Conservation (phyloP, 2,888 invertebrate genomes). For the Dichetophora obliterata region DNA sequence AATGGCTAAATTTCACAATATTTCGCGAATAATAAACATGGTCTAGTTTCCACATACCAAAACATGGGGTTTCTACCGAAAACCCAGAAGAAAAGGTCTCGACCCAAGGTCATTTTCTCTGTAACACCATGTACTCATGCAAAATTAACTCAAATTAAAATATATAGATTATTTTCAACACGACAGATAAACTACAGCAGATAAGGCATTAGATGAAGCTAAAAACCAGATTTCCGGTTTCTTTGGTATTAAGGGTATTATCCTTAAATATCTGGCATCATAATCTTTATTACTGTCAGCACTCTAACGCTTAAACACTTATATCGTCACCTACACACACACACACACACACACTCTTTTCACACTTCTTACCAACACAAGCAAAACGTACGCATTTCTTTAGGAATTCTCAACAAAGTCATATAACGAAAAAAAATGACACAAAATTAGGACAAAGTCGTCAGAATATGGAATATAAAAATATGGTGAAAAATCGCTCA, state of each 20-base stretch:
- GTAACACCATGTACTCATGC: background rate
- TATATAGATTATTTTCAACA: background rate
- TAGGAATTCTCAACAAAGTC: background rate
- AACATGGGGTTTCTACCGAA: too few relatives aligned
- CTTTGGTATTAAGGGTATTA: conserved; percentile 49
- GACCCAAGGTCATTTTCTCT: too few relatives aligned
- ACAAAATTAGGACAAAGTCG: background rate
- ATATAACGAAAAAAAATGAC: background rate
- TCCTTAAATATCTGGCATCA: conserved; percentile 59
- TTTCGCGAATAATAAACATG: too few relatives aligned
- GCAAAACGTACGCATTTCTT: background rate
- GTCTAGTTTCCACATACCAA: too few relatives aligned
- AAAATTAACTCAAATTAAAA: background rate
- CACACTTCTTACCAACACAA: background rate
- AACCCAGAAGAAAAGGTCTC: too few relatives aligned
- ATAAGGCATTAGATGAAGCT: background rate
- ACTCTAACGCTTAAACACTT: conserved; percentile 23
- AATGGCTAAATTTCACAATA: too few relatives aligned
- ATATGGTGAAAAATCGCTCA: background rate
- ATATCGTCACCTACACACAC: background rate
- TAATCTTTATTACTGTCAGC: conserved; percentile 64
- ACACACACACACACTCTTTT: background rate
- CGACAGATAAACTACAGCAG: background rate
- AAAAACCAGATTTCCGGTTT: background rate
- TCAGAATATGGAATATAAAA: background rate